Percentiles rank a stretch among this genome's conserved stretches.
phyloP scores from a whole-genome alignment of 2,888 invertebrate species.

The Agonopterix alstromeriana region DNA sequence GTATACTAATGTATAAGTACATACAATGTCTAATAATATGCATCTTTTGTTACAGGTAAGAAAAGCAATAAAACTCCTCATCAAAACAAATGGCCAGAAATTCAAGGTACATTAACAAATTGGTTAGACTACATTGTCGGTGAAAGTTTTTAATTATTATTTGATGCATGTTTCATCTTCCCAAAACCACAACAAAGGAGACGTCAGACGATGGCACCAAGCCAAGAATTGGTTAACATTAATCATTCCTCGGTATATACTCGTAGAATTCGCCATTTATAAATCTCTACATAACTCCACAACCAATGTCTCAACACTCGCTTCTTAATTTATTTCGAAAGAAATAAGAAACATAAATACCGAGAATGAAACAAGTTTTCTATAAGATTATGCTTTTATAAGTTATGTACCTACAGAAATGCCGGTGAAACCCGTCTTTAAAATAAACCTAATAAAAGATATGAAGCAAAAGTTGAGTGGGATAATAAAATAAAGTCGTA shows the following conservation, averaged over 20 bases:
- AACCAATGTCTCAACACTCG: conserved; percentile 24
- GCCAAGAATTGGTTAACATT: conserved; percentile 51
- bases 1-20: no score
- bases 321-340: conserved; percentile 11
- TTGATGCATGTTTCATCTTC: conserved; percentile 28
- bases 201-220: conserved; percentile 41
- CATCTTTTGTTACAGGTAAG: conserved; percentile 48
- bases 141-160: conserved; percentile 22
- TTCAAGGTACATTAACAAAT: no score
- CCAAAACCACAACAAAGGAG: conserved; percentile 47
- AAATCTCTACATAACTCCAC: conserved; percentile 31
- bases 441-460: conserved; percentile 13
- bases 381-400: background rate
- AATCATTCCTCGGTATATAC: conserved; percentile 51
- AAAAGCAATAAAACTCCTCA: background rate
- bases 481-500: conserved; percentile 12
- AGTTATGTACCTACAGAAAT: background rate
- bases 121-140: background rate
- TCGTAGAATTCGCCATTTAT: conserved; percentile 43
- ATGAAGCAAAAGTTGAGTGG: background rate
- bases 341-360: conserved; percentile 8
- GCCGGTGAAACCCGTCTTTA: conserved; percentile 19
- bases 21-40: no score
- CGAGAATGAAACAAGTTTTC: background rate
- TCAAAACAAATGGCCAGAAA: background rate